A percentile compares a stretch with the other conserved stretches of the same genome.
Conservation (phyloP, 2,113 vertebrate genomes). For the Machaerirhynchus nigripectus region DNA sequence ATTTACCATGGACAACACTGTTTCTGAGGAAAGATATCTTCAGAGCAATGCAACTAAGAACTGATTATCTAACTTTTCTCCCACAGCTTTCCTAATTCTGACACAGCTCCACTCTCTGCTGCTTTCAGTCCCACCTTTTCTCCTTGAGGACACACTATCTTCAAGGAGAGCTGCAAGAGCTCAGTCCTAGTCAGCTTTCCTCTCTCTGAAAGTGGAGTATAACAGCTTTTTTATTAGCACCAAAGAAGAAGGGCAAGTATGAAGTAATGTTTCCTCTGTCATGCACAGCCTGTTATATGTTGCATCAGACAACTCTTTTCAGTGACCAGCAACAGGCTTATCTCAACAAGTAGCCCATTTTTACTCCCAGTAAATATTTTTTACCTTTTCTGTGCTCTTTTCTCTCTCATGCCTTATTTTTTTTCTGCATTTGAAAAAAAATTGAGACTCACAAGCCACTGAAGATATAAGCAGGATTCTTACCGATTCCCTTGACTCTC, state of each 20-base stretch:
- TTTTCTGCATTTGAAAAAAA: background rate
- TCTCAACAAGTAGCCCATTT: background rate
- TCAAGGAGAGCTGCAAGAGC: background rate
- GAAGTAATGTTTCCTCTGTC: background rate
- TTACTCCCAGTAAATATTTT: background rate
- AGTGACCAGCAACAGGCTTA: background rate
- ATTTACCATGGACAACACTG: background rate
- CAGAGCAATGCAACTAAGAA: background rate
- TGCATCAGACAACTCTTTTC: background rate
- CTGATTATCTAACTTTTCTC: background rate
- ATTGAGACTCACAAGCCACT: fast-evolving
- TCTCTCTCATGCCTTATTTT: background rate
- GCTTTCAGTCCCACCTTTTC: background rate
- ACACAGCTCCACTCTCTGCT: background rate
- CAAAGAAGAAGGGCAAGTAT: background rate
- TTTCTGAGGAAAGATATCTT: background rate
- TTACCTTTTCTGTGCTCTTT: background rate
- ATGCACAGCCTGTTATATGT: background rate
- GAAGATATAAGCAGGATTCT: background rate
- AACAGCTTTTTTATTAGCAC: background rate
- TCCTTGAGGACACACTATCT: background rate
- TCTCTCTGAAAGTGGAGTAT: background rate
- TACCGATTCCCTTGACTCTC: background rate
- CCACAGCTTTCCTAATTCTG: background rate
- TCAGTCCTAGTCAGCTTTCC: background rate